A percentile compares a stretch with the other conserved stretches of the same genome.
phyloP scores from a whole-genome alignment of 2,113 vertebrate species.

The Melanocharis versteri region DNA sequence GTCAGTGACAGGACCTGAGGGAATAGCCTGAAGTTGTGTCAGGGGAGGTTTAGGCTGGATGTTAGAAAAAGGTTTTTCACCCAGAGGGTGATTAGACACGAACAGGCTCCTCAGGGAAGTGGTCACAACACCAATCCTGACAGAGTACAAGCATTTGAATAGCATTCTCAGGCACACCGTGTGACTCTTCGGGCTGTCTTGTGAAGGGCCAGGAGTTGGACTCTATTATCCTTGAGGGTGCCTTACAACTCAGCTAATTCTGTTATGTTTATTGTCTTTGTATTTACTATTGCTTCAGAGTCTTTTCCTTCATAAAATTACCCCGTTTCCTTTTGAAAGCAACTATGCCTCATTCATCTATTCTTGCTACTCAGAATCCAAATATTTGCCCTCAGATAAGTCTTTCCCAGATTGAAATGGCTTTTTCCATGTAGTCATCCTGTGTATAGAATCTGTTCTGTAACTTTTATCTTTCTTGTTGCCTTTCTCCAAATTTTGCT shows the following conservation, averaged over 20 bases:
- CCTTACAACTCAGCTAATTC: background rate
- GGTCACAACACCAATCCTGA: fast-evolving
- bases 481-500: background rate
- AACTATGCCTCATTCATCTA: background rate
- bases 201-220: background rate
- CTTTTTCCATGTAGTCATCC: background rate
- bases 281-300: background rate
- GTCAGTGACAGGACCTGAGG: background rate
- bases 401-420: background rate
- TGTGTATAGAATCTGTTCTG: no score
- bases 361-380: background rate
- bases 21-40: no score
- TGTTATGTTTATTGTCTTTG: background rate
- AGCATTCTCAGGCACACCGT: fast-evolving
- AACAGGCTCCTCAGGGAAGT: background rate
- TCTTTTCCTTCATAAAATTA: background rate
- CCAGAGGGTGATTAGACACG: background rate
- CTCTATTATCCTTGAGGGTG: background rate
- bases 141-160: background rate
- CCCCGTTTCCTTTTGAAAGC: background rate
- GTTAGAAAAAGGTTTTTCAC: background rate
- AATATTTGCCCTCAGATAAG: background rate
- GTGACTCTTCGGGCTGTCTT: background rate
- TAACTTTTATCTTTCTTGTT: background rate
- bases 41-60: background rate